A percentile compares a stretch with the other conserved stretches of the same genome.
Conservation (phyloP, 2,797 vertebrate genomes). For the Apogon talboti region DNA sequence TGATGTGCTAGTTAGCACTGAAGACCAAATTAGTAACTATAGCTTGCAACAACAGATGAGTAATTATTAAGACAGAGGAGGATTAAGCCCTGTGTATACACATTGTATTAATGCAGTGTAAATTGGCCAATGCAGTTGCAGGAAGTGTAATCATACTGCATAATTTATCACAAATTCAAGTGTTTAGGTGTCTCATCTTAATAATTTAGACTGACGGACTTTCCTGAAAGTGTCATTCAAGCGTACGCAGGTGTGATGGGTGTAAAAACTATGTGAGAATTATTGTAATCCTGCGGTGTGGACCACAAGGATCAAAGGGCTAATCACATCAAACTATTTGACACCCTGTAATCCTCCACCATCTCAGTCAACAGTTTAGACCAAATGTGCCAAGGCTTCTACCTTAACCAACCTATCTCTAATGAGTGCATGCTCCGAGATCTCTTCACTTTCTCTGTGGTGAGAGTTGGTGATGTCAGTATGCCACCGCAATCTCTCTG, state of each 20-base stretch:
- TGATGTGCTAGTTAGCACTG: background rate
- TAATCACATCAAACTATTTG: slow-evolving; percentile 34
- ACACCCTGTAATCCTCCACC: slow-evolving; percentile 24
- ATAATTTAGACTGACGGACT: slow-evolving; percentile 4
- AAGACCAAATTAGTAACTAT: slow-evolving; percentile 3
- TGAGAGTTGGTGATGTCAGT: slow-evolving; percentile 35
- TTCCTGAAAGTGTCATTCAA: slow-evolving; percentile 2
- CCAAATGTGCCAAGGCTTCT: background rate
- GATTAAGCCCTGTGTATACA: background rate
- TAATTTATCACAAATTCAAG: background rate
- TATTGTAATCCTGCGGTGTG: slow-evolving; percentile 9
- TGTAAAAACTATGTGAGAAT: slow-evolving; percentile 16
- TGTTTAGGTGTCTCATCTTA: background rate
- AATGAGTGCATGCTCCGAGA: slow-evolving; percentile 4
- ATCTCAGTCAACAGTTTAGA: slow-evolving; percentile 16
- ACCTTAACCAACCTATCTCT: slow-evolving; percentile 10
- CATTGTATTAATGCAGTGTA: background rate
- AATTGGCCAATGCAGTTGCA: no score
- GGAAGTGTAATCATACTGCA: no score
- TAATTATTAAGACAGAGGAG: background rate
- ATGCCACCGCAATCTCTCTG: slow-evolving; percentile 20
- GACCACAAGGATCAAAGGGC: slow-evolving; percentile 9
- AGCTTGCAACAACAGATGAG: slow-evolving; percentile 16
- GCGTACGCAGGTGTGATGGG: background rate
- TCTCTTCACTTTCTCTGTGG: background rate